Conservation (phyloP, 2,113 vertebrate species). For the Gavia stellata region DNA sequence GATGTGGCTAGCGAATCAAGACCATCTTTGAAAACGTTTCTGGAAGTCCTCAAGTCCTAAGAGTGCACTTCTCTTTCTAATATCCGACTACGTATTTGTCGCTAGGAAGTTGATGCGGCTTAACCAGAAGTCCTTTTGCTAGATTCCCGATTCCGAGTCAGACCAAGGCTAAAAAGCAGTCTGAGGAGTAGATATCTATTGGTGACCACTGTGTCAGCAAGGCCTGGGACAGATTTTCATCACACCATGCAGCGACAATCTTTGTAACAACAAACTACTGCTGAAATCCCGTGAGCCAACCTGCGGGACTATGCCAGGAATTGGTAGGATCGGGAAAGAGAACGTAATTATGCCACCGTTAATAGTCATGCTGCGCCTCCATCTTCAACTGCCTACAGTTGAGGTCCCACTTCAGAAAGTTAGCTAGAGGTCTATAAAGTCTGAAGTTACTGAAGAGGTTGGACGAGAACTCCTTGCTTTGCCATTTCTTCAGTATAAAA, state of each 20-base stretch:
- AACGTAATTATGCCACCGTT: not conserved
- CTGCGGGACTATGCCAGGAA: not conserved
- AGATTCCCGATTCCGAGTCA: not conserved
- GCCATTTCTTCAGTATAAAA: not conserved
- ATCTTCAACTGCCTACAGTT: not conserved
- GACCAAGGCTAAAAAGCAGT: not conserved
- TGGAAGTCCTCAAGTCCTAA: not conserved
- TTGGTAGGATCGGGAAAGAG: not conserved
- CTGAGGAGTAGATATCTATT: not conserved
- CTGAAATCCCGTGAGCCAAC: not conserved
- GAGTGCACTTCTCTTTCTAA: not conserved
- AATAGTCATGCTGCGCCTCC: not conserved
- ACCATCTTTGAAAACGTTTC: not conserved
- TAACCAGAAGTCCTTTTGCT: not conserved
- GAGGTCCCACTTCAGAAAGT: not conserved
- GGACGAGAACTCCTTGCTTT: not conserved
- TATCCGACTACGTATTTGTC: fast-evolving
- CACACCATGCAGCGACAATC: not conserved
- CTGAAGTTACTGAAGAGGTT: not conserved
- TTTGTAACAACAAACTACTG: not conserved
- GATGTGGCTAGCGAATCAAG: not conserved
- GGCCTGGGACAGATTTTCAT: not conserved
- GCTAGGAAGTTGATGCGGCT: not conserved
- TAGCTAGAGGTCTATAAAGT: not conserved
- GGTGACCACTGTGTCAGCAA: not conserved